phyloP scores from a whole-genome alignment of 2,113 vertebrate species.

The Vulpes lagopus region DNA sequence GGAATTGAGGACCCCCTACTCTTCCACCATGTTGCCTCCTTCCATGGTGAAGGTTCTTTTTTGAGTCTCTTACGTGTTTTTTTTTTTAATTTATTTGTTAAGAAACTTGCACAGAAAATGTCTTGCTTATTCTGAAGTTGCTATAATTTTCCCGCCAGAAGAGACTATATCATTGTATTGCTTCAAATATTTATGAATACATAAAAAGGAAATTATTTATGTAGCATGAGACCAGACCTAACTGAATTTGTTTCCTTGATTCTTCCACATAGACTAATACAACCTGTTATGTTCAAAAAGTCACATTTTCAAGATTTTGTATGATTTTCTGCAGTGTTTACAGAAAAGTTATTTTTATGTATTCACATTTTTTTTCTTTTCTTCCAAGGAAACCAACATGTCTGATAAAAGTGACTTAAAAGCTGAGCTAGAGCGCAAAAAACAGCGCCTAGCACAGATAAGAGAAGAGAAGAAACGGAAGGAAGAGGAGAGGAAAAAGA shows the following conservation, averaged over 20 bases:
- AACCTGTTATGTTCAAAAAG: neutral
- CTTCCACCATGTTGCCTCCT: too few species aligned
- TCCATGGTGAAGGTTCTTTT: neutral
- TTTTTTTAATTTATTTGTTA: conserved; percentile 49
- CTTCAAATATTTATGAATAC: neutral
- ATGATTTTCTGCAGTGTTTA: neutral
- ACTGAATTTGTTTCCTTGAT: conserved; percentile 20
- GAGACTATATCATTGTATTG: neutral
- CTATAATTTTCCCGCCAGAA: neutral
- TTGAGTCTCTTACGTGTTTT: neutral
- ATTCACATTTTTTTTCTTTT: conserved; percentile 65
- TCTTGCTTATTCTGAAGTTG: conserved; percentile 38
- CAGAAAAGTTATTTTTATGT: neutral
- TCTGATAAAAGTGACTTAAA: conserved; percentile 99
- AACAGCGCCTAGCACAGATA: conserved; percentile 98
- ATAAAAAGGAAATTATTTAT: neutral
- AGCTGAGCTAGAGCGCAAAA: conserved; percentile 98
- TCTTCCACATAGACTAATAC: neutral
- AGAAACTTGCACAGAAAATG: conserved; percentile 48
- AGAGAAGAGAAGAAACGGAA: conserved; percentile 99
- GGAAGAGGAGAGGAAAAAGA: conserved; percentile 98
- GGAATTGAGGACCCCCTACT: too few species aligned
- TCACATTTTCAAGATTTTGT: conserved; percentile 47
- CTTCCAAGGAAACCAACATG: conserved; percentile 89
- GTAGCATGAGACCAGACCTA: neutral